These are phyloP conservation scores for Barbus barbus DNA, from an alignment of 2,113 vertebrate species.

Conservation along the genomic window DNA sequence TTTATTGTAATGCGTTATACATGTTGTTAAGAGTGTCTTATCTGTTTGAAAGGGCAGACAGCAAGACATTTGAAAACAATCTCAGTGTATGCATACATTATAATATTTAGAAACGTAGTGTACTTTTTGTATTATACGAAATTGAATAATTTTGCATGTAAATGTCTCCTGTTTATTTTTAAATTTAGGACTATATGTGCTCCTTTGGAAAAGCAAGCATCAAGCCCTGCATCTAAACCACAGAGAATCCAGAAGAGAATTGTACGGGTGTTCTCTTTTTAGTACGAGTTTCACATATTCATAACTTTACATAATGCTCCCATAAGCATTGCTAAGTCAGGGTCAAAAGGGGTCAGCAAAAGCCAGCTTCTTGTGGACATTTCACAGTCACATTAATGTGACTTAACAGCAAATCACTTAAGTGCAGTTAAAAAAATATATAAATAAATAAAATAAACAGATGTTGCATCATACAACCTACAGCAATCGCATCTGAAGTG, in stretches of 20 bases:
- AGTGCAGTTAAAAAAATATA: not conserved
- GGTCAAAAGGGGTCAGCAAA: not conserved
- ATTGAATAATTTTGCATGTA: not conserved
- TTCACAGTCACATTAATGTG: too few relatives aligned
- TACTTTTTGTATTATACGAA: too few relatives aligned
- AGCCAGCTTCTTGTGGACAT: not conserved
- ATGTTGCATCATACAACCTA: not conserved
- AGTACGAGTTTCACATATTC: not conserved
- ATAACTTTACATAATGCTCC: not conserved
- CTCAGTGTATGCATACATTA: too few relatives aligned
- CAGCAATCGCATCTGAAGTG: not conserved
- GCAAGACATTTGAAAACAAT: too few relatives aligned
- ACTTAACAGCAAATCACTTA: not conserved
- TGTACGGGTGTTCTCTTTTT: not conserved
- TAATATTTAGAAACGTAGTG: not conserved
- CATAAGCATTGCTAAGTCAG: not conserved
- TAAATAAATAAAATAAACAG: too few relatives aligned
- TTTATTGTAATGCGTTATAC: too few relatives aligned
- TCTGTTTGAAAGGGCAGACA: not conserved
- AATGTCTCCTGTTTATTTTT: not conserved
- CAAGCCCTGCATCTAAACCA: slow-evolving; percentile 4
- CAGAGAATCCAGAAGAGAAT: not conserved
- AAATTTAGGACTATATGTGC: too few relatives aligned
- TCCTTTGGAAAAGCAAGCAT: not conserved
- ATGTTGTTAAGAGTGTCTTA: not conserved